phyloP scores from a whole-genome alignment of 2,113 vertebrate species.

The Aythya baeri region DNA sequence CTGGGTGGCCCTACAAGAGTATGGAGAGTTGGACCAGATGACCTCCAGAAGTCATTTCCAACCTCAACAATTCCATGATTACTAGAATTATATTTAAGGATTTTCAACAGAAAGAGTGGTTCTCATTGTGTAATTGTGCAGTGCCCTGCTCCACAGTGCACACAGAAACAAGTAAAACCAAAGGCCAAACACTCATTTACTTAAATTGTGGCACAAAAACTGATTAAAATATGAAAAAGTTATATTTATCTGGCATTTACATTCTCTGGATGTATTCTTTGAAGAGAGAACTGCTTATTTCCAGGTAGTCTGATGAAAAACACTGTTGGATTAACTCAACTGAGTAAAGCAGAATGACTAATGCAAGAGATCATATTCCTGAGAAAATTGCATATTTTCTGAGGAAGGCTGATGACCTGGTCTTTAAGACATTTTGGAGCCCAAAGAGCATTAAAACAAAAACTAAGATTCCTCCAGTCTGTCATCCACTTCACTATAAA shows the following conservation, averaged over 20 bases:
- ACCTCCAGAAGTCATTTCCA: background rate
- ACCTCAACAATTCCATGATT: background rate
- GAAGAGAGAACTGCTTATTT: background rate
- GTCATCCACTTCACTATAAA: background rate
- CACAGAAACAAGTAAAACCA: background rate
- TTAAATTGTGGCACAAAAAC: background rate
- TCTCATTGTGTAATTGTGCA: background rate
- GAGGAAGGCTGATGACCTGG: background rate
- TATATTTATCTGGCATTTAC: background rate
- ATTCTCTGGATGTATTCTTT: background rate
- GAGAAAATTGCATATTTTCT: background rate
- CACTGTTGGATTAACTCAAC: background rate
- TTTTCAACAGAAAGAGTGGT: background rate
- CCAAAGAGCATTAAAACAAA: background rate
- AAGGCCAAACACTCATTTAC: background rate
- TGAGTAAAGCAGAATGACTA: background rate
- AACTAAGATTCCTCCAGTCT: background rate
- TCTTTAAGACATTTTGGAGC: background rate
- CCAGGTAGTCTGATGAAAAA: background rate
- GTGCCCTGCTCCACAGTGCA: background rate
- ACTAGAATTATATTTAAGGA: background rate
- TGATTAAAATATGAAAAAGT: background rate
- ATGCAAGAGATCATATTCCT: background rate
- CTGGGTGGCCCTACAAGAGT: background rate
- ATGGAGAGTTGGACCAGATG: background rate